Base-by-base conservation (phyloP, 2,888 invertebrate genomes). In the Leucophenga montana region DNA sequence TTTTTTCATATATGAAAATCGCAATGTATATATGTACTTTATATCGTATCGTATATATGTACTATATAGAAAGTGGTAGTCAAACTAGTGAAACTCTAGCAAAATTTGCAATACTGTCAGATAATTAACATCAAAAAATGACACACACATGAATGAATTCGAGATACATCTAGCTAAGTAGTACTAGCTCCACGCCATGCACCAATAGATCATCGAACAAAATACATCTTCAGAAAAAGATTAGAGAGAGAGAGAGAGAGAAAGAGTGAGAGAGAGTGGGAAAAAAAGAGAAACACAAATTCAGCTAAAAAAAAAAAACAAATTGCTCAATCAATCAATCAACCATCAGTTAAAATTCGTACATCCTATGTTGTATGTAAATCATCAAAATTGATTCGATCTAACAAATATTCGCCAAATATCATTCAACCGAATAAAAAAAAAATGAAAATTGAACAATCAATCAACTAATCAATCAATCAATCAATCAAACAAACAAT, bases 71-170 rank as follows among this genome's bases (percentile, higher is more conserved):
- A 87, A 85, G 87, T 88, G 78, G 85, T 88, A 85, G 88, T 88
- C 79, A 87, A 86, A 84, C 83, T 88, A 88, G 88, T 88, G 84
- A 88, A 85, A 84, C 88, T 88, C 84, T 87, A 87, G 88, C 86
- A 86, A 79, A 86, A 76, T 75, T 82, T 85, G 80, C 86, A 86
- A 82, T 85, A 85, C 76, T 86, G 86, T 75, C 82, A 87, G 81
- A 77, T 85, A 78, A 85, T 86, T 76, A 80, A 84, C 75, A 87
- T 85, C 77, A 83, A 78, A 76, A 80, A 77, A 74, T 78, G 77
- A 78, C 66, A 72, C 53, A 27, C 18, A 56, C 56, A 61, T 46
- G 54, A 46, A 18, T 56, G 31, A 8, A 53, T 44, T 6, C 61
- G 27, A 18, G 22, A 61, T 13, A 14, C 39, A 39, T 39, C 11